Conservation (phyloP, 1,140 invertebrate species). For the Achatina immaculata region DNA sequence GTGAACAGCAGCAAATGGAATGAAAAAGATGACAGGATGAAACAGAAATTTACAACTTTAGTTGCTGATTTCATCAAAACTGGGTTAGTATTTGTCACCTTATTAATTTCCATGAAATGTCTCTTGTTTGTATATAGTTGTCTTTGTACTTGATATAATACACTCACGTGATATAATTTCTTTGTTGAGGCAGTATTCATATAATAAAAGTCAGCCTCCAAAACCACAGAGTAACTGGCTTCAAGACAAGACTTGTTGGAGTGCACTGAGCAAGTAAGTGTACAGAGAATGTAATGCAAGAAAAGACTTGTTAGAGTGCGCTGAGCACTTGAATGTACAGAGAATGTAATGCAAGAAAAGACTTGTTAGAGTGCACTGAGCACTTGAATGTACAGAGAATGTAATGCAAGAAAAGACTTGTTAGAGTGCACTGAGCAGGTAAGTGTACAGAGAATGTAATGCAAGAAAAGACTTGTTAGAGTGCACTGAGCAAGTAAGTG, state of each 20-base stretch:
- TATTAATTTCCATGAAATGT: not conserved
- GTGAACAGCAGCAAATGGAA: conserved; percentile 6
- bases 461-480: not conserved
- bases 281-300: too few relatives aligned
- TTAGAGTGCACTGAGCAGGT: too few relatives aligned
- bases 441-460: too few relatives aligned
- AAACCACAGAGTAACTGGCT: not conserved
- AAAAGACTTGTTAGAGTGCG: too few relatives aligned
- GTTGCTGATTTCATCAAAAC: conserved; percentile 22
- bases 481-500: not conserved
- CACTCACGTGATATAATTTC: not conserved
- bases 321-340: too few relatives aligned
- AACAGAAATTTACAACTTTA: not conserved
- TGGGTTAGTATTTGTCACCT: conserved; percentile 5
- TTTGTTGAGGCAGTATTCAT: not conserved
- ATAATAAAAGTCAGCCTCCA: not conserved
- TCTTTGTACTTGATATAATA: not conserved
- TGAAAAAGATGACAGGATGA: conserved; percentile 1
- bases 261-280: not conserved
- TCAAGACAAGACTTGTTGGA: not conserved
- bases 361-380: too few relatives aligned
- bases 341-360: too few relatives aligned
- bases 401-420: too few relatives aligned
- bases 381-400: too few relatives aligned
- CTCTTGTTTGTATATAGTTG: not conserved